Conservation (phyloP, 2,888 invertebrate species). For the Alviniconcha strummeri region DNA sequence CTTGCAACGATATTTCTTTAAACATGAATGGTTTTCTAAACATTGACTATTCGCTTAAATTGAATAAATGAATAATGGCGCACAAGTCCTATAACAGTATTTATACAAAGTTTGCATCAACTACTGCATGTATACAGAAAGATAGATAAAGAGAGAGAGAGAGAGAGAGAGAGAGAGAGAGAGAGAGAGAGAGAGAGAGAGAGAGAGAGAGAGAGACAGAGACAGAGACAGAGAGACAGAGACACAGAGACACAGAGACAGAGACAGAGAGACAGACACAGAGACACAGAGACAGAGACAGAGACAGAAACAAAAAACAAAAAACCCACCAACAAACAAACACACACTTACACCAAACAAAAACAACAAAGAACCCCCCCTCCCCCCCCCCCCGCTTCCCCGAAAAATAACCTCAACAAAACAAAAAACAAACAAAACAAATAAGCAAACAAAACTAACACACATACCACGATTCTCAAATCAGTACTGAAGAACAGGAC, state of each 20-base stretch:
- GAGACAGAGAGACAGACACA: slow-evolving; percentile 35
- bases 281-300: slow-evolving; percentile 32
- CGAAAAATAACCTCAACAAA: not conserved
- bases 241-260: slow-evolving; percentile 33
- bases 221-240: not conserved
- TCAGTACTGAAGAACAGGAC: not conserved
- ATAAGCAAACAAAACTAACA: not conserved
- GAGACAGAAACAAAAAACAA: not conserved
- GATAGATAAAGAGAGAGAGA: not conserved
- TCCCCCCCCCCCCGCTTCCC: not conserved
- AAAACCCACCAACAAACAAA: not conserved
- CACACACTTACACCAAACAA: not conserved
- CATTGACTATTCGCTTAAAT: not conserved
- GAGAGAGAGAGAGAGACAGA: slow-evolving; percentile 36
- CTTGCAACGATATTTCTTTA: not conserved
- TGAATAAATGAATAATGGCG: not conserved
- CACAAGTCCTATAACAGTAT: not conserved
- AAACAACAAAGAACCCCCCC: not conserved
- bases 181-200: slow-evolving; percentile 37
- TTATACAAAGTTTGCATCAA: not conserved
- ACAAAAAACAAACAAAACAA: not conserved
- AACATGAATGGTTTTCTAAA: not conserved
- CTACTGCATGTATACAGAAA: not conserved
- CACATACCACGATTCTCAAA: not conserved
- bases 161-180: slow-evolving; percentile 33